Evolutionary conservation across 2,888 invertebrate species (phyloP).

Genomic region (Saturnia japonica): DNA sequence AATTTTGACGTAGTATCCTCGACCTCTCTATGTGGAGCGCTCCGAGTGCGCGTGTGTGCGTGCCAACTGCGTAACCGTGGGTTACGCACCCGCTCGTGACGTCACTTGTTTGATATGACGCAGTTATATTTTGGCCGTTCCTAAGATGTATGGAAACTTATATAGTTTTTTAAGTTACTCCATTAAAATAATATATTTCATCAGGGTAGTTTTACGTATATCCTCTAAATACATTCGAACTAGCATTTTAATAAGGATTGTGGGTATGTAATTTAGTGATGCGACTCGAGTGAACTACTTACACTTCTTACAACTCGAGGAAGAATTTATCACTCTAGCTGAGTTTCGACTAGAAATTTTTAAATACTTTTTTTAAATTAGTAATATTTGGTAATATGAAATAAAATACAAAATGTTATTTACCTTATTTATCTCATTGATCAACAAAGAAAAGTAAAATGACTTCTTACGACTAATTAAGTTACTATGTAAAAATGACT

Average conservation of each 20-base stretch:
- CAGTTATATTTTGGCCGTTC: conserved; percentile 6
- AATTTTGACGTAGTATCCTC: conserved; percentile 72
- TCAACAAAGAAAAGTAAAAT: too few species aligned
- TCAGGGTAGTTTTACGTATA: neutral
- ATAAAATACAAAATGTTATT: too few species aligned
- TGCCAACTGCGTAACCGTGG: conserved; percentile 46
- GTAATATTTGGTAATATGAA: too few species aligned
- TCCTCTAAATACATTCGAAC: neutral
- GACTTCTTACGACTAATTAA: too few species aligned
- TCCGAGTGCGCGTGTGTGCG: conserved; percentile 54
- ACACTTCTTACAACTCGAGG: too few species aligned
- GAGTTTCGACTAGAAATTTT: too few species aligned
- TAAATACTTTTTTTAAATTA: too few species aligned
- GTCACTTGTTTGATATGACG: conserved; percentile 23
- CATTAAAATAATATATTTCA: neutral
- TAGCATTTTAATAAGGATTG: neutral
- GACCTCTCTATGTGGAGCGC: conserved; percentile 48
- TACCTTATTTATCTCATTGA: too few species aligned
- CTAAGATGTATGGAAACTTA: neutral
- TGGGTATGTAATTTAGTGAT: too few species aligned
- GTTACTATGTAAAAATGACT: too few species aligned
- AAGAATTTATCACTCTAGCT: too few species aligned
- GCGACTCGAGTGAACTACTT: too few species aligned
- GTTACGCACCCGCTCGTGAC: conserved; percentile 26
- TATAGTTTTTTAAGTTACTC: neutral